Conservation (phyloP, 2,888 invertebrate species). For the Tholera decimalis region DNA sequence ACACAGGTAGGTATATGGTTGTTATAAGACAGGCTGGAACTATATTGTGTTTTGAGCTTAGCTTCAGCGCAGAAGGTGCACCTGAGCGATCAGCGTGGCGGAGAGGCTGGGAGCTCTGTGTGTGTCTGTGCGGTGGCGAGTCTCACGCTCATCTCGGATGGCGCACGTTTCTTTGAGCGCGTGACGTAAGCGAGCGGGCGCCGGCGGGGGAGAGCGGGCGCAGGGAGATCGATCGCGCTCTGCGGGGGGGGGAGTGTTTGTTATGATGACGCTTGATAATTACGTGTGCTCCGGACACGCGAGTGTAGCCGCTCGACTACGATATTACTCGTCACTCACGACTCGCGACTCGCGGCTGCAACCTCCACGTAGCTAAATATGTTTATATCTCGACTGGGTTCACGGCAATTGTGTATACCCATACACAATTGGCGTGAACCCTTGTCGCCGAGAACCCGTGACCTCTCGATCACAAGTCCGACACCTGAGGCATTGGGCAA, state of each 20-base stretch:
- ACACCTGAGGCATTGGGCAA: too few relatives aligned
- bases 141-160: conserved; percentile 46
- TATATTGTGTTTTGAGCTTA: too few relatives aligned
- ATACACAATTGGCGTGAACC: too few relatives aligned
- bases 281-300: conserved; percentile 48
- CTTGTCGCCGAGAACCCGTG: too few relatives aligned
- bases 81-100: background rate
- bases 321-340: background rate
- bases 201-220: background rate
- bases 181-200: conserved; percentile 45
- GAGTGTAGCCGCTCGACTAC: conserved; percentile 27
- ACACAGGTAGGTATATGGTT: too few relatives aligned
- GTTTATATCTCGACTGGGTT: too few relatives aligned
- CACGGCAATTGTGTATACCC: too few relatives aligned
- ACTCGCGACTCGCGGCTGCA: conserved; percentile 4
- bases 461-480: too few relatives aligned
- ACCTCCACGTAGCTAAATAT: too few relatives aligned
- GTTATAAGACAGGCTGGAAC: too few relatives aligned
- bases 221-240: conserved; percentile 61
- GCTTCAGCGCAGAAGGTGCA: too few relatives aligned
- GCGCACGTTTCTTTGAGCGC: conserved; percentile 41
- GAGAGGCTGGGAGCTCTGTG: background rate
- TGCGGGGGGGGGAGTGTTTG: conserved; percentile 33
- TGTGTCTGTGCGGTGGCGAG: background rate
- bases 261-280: conserved; percentile 61